These are phyloP conservation scores for Kradibia gibbosae DNA, from an alignment of 1,140 invertebrate genomes.

Conservation along the genomic window DNA sequence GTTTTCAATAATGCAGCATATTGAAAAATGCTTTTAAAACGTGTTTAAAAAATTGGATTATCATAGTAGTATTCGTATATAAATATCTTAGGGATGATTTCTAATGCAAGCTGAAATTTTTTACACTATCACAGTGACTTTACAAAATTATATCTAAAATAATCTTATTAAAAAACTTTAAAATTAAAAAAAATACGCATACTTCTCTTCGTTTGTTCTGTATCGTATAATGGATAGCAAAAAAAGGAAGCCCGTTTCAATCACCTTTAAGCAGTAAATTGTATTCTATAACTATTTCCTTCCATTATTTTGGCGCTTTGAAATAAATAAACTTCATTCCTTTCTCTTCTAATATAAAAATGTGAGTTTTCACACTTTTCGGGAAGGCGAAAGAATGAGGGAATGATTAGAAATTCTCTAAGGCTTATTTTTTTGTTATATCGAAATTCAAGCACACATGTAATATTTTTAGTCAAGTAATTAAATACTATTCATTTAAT, in stretches of 20 bases:
- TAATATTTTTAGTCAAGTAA: not conserved
- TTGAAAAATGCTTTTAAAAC: too few species aligned
- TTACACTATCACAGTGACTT: too few species aligned
- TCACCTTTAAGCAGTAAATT: too few species aligned
- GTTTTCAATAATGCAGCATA: too few species aligned
- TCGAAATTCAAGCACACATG: not conserved
- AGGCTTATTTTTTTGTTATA: not conserved
- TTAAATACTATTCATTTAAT: too few species aligned
- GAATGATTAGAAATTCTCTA: not conserved
- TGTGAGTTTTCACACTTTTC: constrained; percentile 17
- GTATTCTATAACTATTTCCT: not conserved
- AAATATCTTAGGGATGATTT: too few species aligned
- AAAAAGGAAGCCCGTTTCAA: not conserved
- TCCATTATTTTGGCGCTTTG: not conserved
- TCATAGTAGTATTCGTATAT: too few species aligned
- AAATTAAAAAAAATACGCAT: too few species aligned
- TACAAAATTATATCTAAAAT: too few species aligned
- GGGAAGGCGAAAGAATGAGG: not conserved
- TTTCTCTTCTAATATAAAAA: constrained; percentile 30
- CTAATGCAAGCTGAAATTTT: too few species aligned
- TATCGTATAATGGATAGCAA: not conserved
- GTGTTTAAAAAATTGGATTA: too few species aligned
- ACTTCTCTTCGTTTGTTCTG: not conserved
- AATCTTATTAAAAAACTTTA: too few species aligned
- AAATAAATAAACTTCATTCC: not conserved